These are phyloP conservation scores for Emmelina monodactyla DNA, from an alignment of 2,888 invertebrate species.

Conservation along the genomic window DNA sequence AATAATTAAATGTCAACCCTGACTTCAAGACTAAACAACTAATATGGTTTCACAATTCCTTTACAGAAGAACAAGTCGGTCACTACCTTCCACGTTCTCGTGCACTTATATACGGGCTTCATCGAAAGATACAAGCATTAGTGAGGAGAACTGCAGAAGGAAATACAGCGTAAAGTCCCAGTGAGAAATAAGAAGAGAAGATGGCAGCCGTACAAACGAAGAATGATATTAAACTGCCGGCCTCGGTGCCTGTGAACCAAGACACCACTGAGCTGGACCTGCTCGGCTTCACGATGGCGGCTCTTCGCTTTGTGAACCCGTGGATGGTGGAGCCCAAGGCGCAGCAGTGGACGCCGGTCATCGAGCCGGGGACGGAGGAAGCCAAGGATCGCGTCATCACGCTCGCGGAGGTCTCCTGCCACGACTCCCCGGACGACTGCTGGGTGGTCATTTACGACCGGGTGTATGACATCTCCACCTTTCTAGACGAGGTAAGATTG, in stretches of 20 bases:
- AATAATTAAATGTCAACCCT: too few relatives aligned
- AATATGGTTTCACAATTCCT: slow-evolving; percentile 42
- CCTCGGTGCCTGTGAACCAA: slow-evolving; percentile 33
- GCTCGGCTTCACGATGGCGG: slow-evolving; percentile 55
- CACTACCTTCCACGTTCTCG: slow-evolving; percentile 26
- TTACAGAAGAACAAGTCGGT: slow-evolving; percentile 33
- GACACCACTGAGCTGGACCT: slow-evolving; percentile 42
- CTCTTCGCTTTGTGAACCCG: slow-evolving; percentile 50
- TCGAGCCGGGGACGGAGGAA: slow-evolving; percentile 35
- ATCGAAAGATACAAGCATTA: slow-evolving; percentile 9
- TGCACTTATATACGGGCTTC: slow-evolving; percentile 15
- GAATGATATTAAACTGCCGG: slow-evolving; percentile 36
- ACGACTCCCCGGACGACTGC: slow-evolving; percentile 77
- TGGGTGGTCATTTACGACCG: slow-evolving; percentile 90
- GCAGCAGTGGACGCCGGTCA: slow-evolving; percentile 26
- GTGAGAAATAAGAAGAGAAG: slow-evolving; percentile 14
- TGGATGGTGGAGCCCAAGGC: slow-evolving; percentile 37
- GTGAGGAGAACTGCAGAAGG: background rate
- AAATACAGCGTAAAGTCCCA: slow-evolving; percentile 4
- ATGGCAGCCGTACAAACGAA: slow-evolving; percentile 52
- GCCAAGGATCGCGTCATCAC: slow-evolving; percentile 61
- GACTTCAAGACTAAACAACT: slow-evolving; percentile 25
- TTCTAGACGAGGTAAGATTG: slow-evolving; percentile 70
- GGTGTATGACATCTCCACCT: slow-evolving; percentile 82
- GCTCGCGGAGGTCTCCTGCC: slow-evolving; percentile 79